Evolutionary conservation across 2,888 invertebrate species (phyloP), one percentile per base, ranked within the genome.

Genomic region (Calameuta pallipes): DNA sequence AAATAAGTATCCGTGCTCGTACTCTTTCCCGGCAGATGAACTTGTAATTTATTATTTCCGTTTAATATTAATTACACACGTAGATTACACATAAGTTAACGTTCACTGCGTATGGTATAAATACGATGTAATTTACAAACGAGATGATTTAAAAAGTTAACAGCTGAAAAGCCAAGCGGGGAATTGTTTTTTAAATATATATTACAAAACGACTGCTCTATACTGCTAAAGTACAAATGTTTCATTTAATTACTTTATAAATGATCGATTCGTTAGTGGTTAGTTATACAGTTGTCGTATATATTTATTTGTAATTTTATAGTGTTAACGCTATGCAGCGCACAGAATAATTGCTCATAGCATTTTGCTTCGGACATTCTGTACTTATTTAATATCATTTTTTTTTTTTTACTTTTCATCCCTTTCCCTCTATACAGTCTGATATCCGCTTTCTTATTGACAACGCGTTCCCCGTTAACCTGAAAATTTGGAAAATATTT

Each of bases 211-310:
- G 91, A 91, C 91, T 91, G 91, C 91, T 91, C 90, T 90, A 91
- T 90, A 91, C 91, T 91, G 91, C 90, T 91, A 90, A 90, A 91
- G 91, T 91, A 91, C 91, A 91, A 91, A 91, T 90, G 89, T 91
- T 91, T 90, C 88, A 89, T 91, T 91, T 90, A 89, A 89, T 90
- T 90, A 89, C 89, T 90, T 89, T 90, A 87, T 89, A 88, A 87
- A 87, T 78, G 83, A 84, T 84, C 78, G 80, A 85, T 85, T 84
- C 80, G 81, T 85, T 85, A 85, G 82, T 79, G 77, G 78, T 83
- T 81, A 83, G 79, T 80, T 84, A 79, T 80, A 76, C 76, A 78
- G 76, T 68, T 33, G n/a, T 70, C 36, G 35, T 71, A 34, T 31
- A 71, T 76, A 76, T 71, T 31, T 75, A 77, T 56, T 71, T 71